Conservation (phyloP, 2,113 vertebrate genomes). For the Rhipidura dahli region DNA sequence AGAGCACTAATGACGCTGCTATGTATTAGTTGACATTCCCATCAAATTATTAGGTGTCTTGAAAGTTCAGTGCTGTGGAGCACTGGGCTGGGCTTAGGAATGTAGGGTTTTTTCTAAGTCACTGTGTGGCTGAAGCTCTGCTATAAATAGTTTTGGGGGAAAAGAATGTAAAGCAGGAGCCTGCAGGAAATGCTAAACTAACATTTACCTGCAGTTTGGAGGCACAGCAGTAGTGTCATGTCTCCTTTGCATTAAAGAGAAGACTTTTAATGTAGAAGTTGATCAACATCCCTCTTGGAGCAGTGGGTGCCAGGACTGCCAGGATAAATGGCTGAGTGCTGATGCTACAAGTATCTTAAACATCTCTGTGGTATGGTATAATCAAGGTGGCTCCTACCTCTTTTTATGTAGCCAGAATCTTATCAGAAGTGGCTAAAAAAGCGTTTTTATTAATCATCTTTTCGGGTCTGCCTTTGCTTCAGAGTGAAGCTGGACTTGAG, state of each 20-base stretch:
- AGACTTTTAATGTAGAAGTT: background rate
- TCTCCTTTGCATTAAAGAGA: background rate
- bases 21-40: background rate
- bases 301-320: background rate
- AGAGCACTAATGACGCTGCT: background rate
- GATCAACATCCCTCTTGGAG: background rate
- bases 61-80: background rate
- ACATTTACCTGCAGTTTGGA: background rate
- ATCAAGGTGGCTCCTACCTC: background rate
- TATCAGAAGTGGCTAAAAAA: background rate
- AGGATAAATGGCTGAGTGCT: background rate
- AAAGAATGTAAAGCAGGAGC: background rate
- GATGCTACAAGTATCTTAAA: background rate
- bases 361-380: accelerated
- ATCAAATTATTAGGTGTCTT: background rate
- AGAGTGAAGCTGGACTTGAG: background rate
- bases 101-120: background rate
- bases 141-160: background rate
- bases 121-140: background rate
- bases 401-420: background rate
- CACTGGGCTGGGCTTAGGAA: background rate
- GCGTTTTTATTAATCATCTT: background rate
- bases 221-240: background rate
- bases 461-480: background rate
- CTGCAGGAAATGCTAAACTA: background rate